Conservation (phyloP, 2,113 vertebrate genomes). For the Capreolus pygargus region DNA sequence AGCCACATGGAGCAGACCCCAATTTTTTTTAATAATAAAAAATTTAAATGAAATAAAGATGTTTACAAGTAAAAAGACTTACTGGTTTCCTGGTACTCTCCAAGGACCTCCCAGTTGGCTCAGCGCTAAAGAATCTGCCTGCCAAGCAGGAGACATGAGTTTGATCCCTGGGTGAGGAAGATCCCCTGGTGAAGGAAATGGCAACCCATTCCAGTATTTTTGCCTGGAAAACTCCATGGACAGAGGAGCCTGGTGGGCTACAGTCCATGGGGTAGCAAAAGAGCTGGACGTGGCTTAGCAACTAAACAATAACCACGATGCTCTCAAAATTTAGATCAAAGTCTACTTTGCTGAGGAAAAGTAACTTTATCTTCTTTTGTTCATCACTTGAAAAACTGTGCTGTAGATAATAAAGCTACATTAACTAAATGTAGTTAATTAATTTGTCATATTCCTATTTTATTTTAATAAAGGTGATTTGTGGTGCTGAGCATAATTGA, state of each 20-base stretch:
- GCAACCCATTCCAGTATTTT: background rate
- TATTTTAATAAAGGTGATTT: background rate
- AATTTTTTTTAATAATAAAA: background rate
- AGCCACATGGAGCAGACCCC: background rate
- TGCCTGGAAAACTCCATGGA: background rate
- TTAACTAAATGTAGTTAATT: background rate
- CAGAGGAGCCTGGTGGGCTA: background rate
- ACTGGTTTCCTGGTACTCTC: background rate
- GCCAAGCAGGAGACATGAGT: background rate
- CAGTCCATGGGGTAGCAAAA: background rate
- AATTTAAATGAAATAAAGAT: background rate
- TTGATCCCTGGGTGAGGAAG: background rate
- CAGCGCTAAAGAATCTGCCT: background rate
- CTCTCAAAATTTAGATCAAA: background rate
- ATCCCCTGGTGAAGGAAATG: background rate
- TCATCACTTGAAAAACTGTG: background rate
- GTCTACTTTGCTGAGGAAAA: background rate
- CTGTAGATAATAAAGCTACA: background rate
- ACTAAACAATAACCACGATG: background rate
- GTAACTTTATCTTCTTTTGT: background rate
- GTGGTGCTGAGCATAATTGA: background rate
- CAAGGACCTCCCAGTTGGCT: background rate
- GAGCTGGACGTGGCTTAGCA: fast-evolving
- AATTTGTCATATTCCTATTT: background rate
- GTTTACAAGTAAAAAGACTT: background rate